These are phyloP conservation scores for Drosophila melanocephala DNA, from an alignment of 2,888 invertebrate genomes.

Conservation along the genomic window DNA sequence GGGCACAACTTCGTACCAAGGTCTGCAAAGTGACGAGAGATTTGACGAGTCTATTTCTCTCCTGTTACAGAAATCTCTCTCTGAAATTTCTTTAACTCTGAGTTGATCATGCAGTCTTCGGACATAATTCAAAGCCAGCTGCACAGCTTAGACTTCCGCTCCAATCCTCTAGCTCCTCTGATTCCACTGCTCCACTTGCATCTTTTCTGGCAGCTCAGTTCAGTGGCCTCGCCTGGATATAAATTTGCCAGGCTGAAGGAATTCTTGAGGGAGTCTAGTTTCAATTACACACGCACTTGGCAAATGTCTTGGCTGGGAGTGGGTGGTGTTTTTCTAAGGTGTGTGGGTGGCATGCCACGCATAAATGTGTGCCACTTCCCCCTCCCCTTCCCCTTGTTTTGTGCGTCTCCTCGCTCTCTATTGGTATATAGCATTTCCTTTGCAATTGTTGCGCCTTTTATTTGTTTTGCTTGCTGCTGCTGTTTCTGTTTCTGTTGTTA, in stretches of 20 bases:
- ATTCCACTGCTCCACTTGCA: constrained; percentile 14
- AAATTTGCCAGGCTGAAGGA: constrained; percentile 8
- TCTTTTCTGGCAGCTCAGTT: constrained; percentile 15
- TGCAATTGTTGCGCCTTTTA: constrained; percentile 80
- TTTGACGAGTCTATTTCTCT: neutral
- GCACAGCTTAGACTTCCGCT: neutral
- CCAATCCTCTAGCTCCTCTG: neutral
- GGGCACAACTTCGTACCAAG: neutral
- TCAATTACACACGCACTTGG: constrained; percentile 80
- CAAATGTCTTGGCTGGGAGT: constrained; percentile 37
- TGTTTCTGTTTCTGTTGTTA: constrained; percentile 6
- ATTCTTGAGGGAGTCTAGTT: constrained; percentile 64
- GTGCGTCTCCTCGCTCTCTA: neutral
- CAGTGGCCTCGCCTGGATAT: constrained; percentile 14
- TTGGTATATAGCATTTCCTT: constrained; percentile 33
- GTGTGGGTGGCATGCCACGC: neutral
- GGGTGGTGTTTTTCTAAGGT: neutral
- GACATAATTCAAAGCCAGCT: neutral
- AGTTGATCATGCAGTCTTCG: neutral
- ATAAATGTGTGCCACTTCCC: neutral
- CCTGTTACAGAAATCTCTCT: too few relatives aligned
- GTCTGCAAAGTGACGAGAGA: neutral
- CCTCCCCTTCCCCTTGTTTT: neutral
- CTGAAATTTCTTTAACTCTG: neutral
- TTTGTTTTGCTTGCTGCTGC: constrained; percentile 65